phyloP scores from a whole-genome alignment of 2,797 vertebrate genomes.

The Psittacula derbiana region DNA sequence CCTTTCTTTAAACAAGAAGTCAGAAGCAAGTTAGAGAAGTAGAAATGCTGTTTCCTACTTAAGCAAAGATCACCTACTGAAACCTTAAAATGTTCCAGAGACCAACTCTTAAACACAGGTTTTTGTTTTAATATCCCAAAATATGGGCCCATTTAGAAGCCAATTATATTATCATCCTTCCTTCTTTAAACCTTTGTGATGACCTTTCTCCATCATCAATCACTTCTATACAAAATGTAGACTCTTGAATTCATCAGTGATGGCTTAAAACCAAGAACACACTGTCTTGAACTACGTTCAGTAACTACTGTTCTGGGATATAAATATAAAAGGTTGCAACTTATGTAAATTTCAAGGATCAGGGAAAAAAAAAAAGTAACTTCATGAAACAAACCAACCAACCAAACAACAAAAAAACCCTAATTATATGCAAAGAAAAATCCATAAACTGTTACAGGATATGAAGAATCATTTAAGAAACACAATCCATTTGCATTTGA shows the following conservation, averaged over 20 bases:
- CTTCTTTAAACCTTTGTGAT: not conserved
- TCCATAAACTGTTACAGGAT: not conserved
- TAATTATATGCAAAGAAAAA: not conserved
- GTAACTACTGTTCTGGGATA: not conserved
- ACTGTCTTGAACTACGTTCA: not conserved
- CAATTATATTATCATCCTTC: not conserved
- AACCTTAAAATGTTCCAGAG: not conserved
- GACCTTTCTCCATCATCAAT: not conserved
- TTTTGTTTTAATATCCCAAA: not conserved
- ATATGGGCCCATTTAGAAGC: not conserved
- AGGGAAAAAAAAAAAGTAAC: not conserved
- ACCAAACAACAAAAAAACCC: not conserved
- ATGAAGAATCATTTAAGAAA: not conserved
- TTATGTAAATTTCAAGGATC: not conserved
- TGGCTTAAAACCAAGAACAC: not conserved
- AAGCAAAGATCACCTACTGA: not conserved
- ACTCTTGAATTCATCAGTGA: not conserved
- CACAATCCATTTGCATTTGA: not conserved
- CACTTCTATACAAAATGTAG: not conserved
- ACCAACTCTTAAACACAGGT: not conserved
- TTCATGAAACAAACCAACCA: not conserved
- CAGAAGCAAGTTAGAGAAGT: not conserved
- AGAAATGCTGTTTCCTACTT: not conserved
- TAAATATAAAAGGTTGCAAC: not conserved
- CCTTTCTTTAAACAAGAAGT: not conserved